Evolutionary conservation across 2,888 invertebrate genomes (phyloP).

Genomic region (Tenthredo livida): DNA sequence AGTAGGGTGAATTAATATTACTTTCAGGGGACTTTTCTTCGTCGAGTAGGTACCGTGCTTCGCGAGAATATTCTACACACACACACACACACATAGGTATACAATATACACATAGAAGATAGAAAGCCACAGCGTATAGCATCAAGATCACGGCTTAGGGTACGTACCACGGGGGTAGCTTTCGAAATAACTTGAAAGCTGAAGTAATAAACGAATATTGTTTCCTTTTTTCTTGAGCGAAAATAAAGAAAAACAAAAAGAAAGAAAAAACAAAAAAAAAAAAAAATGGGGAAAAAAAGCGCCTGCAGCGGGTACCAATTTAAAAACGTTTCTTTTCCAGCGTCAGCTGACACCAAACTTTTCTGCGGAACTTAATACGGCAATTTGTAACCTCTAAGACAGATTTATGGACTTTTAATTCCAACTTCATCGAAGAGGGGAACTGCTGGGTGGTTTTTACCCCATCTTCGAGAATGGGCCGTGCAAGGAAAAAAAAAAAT

Average conservation of each 20-base stretch:
- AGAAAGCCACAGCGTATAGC: background rate
- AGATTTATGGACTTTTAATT: conserved; percentile 51
- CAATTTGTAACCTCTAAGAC: conserved; percentile 50
- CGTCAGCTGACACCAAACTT: conserved; percentile 43
- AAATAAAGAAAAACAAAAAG: background rate
- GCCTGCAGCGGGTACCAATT: conserved; percentile 26
- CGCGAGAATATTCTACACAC: background rate
- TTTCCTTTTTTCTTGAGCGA: background rate
- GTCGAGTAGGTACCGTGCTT: background rate
- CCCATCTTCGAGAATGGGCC: background rate
- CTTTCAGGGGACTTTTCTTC: background rate
- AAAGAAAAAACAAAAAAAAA: background rate
- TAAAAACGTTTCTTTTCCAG: conserved; percentile 34
- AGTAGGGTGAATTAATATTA: conserved; percentile 3
- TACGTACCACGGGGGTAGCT: background rate
- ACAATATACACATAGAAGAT: background rate
- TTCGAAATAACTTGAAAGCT: background rate
- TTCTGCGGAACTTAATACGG: conserved; percentile 44
- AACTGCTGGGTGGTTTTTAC: conserved; percentile 1
- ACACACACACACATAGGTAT: background rate
- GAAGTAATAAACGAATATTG: background rate
- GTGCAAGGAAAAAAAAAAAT: conserved; percentile 33
- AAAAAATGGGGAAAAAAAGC: background rate
- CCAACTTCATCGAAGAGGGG: conserved; percentile 45
- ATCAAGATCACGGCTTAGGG: background rate